Evolutionary conservation across 2,888 invertebrate genomes (phyloP), one percentile per base, ranked within the genome.

Genomic region (Dichetophora obliterata): DNA sequence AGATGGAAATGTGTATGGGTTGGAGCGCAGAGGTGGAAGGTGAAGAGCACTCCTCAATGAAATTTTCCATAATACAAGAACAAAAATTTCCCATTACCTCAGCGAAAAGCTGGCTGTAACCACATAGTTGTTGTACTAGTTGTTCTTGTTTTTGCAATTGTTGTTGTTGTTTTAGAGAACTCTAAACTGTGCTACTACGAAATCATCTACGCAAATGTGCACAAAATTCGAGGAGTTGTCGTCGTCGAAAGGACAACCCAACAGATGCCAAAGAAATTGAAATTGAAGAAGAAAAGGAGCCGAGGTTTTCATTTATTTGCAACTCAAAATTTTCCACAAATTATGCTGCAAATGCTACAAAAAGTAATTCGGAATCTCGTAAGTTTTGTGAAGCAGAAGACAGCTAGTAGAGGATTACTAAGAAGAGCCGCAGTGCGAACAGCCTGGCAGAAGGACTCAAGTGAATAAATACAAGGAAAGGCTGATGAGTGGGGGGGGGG

Each of bases 321-420:
- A 65, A 73, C 73, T 73, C 63, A 65, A 65, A 73, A 73, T 73
- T 73, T 73, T 73, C 63, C 73, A 73, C 73, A 73, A 73, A 73
- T 73, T 73, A 73, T 73, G 65, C 54, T 65, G 54, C 74, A 72
- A 71, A 71, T 63, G 73, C 50, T 65, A 73, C 73, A 65, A 66
- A 74, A 74, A 66, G 74, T 65, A 65, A 73, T 73, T 63, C 73
- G 52, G 16, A 73, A 73, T 73, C 73, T 73, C 50, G 52, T 74
- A 65, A 74, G 37, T 52, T 73, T 73, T 61, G 61, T 48, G 61
- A 73, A 73, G 61, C 61, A 61, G 54, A 74, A 66, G 74, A 24
- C 52, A 59, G 24, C 68, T 68, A 37, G 48, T 8, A 68, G 50
- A 50, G 27, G 50, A 34, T 50, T 66, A 50, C 14, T 27, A 14